Evolutionary conservation across 2,113 vertebrate species (phyloP).

Genomic region (Nicator chloris): DNA sequence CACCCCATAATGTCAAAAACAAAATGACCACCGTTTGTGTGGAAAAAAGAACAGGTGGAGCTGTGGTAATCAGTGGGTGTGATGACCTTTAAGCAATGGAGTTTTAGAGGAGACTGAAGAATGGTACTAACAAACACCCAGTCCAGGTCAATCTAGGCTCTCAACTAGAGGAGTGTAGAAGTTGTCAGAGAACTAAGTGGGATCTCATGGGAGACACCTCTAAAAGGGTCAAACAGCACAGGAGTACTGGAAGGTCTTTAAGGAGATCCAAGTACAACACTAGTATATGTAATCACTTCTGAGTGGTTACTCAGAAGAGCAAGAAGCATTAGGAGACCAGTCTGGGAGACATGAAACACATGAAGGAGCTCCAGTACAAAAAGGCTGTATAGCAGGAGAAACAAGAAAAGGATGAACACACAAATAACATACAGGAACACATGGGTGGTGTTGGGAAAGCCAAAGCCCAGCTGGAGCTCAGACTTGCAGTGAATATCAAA

Average conservation of each 20-base stretch:
- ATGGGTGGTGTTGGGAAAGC: not conserved
- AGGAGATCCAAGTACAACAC: not conserved
- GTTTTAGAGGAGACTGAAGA: not conserved
- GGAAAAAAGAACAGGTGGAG: not conserved
- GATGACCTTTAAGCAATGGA: not conserved
- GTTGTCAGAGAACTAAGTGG: not conserved
- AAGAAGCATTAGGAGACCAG: not conserved
- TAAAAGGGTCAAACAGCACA: not conserved
- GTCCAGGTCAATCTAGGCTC: not conserved
- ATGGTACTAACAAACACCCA: not conserved
- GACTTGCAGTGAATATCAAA: not conserved
- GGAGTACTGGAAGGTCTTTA: not conserved
- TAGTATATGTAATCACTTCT: not conserved
- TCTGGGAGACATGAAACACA: not conserved
- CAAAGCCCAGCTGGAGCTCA: not conserved
- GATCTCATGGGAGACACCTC: not conserved
- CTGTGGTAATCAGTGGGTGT: not conserved
- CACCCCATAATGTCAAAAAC: not conserved
- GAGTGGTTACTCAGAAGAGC: not conserved
- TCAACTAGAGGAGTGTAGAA: not conserved
- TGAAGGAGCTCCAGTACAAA: not conserved
- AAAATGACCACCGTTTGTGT: not conserved
- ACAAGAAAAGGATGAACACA: not conserved
- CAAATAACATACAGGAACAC: not conserved
- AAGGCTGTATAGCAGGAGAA: not conserved